Evolutionary conservation across 2,113 vertebrate genomes (phyloP).

Genomic region (Pleuronectes platessa): DNA sequence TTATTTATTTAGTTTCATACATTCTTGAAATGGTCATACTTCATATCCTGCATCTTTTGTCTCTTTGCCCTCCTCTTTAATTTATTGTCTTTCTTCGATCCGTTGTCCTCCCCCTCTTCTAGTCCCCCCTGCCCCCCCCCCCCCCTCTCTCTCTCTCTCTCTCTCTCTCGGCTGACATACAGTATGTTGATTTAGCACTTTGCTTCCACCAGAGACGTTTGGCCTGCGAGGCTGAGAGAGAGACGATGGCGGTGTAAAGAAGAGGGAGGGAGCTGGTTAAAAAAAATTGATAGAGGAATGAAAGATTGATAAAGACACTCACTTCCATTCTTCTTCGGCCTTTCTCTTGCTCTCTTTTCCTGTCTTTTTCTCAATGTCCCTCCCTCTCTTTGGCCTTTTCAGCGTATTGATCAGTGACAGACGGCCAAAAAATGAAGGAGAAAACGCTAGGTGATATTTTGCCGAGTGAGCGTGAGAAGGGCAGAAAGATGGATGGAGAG

Average conservation of each 20-base stretch:
- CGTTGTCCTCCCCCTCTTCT: no score
- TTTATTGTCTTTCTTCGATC: conserved; percentile 1
- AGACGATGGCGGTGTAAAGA: conserved; percentile 66
- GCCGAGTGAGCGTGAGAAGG: conserved; percentile 75
- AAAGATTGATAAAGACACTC: conserved; percentile 3
- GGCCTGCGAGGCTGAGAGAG: conserved; percentile 61
- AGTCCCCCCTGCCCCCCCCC: no score
- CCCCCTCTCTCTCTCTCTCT: background rate
- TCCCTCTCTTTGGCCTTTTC: conserved; percentile 82
- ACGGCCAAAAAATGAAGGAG: conserved; percentile 78
- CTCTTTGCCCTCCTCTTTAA: background rate
- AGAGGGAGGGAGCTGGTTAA: conserved; percentile 34
- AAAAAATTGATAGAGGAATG: conserved; percentile 8
- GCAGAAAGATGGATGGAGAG: conserved; percentile 15
- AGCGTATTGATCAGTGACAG: conserved; percentile 86
- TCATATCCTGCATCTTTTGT: no score
- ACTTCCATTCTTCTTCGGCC: background rate
- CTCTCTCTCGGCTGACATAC: conserved; percentile 42
- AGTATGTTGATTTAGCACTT: conserved; percentile 68
- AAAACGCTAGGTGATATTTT: conserved; percentile 81
- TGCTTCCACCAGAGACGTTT: conserved; percentile 80
- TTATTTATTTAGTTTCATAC: no score
- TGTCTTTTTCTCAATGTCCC: background rate
- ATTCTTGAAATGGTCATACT: no score
- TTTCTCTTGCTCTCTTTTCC: background rate